phyloP scores from a whole-genome alignment of 2,888 invertebrate species.

The Melinaea menophilus region DNA sequence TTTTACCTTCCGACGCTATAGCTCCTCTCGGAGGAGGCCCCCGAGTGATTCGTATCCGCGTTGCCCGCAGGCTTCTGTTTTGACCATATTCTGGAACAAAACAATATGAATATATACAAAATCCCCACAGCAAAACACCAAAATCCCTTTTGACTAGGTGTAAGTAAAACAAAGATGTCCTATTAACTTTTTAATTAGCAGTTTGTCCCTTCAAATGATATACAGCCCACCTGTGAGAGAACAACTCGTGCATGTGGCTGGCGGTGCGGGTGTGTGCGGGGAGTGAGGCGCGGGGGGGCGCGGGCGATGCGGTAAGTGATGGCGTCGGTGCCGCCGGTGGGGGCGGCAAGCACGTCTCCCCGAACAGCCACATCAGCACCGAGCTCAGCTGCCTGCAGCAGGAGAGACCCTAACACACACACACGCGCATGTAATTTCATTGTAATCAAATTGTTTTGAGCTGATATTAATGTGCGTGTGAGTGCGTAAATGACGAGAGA shows the following conservation, averaged over 20 bases:
- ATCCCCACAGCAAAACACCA: too few relatives aligned
- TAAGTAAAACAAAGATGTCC: too few relatives aligned
- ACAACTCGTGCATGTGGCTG: conserved; percentile 60
- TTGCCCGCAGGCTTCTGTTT: conserved; percentile 53
- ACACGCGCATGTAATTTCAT: background rate
- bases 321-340: conserved; percentile 27
- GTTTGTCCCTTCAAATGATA: background rate
- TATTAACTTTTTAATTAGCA: too few relatives aligned
- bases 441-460: background rate
- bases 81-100: conserved; percentile 57
- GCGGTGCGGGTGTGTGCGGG: conserved; percentile 28
- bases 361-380: conserved; percentile 78
- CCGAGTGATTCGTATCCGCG: conserved; percentile 43
- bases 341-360: conserved; percentile 44
- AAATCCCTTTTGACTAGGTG: too few relatives aligned
- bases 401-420: conserved; percentile 67
- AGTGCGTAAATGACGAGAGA: background rate
- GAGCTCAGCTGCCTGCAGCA: conserved; percentile 80
- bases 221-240: conserved; percentile 53
- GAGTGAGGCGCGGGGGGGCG: conserved; percentile 26
- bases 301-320: conserved; percentile 28
- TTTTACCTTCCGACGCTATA: conserved; percentile 47
- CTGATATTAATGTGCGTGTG: background rate
- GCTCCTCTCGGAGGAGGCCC: conserved; percentile 47
- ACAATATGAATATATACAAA: background rate